These are phyloP conservation scores for Lobophora halterata DNA, from an alignment of 2,888 invertebrate genomes.

Conservation along the genomic window DNA sequence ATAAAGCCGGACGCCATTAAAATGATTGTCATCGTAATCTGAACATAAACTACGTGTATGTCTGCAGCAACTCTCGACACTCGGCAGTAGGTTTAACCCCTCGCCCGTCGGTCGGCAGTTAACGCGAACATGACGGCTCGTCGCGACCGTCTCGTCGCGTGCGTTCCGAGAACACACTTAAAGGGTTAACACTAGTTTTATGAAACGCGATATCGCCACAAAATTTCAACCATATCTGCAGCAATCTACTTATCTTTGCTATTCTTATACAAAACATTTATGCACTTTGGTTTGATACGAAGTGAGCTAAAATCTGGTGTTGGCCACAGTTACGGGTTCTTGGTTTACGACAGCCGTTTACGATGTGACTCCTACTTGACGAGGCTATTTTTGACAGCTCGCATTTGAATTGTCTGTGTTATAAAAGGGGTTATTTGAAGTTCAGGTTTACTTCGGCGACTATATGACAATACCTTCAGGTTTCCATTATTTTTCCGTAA, in stretches of 20 bases:
- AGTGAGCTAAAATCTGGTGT: too few relatives aligned
- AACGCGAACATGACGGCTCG: slow-evolving; percentile 8
- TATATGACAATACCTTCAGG: too few relatives aligned
- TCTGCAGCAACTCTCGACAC: slow-evolving; percentile 1
- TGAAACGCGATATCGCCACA: too few relatives aligned
- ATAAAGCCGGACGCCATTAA: neutral
- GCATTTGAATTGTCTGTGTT: slow-evolving; percentile 5
- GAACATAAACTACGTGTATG: slow-evolving; percentile 1
- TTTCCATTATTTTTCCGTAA: too few relatives aligned
- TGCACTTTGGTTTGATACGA: too few relatives aligned
- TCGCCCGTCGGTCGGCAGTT: slow-evolving; percentile 6
- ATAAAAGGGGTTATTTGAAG: neutral
- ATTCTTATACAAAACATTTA: too few relatives aligned
- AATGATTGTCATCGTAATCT: neutral
- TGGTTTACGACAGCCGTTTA: slow-evolving; percentile 17
- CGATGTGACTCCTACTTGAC: slow-evolving; percentile 17
- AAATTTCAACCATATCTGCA: too few relatives aligned
- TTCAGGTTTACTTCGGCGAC: too few relatives aligned
- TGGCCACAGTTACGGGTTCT: slow-evolving; percentile 7
- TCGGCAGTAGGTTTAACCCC: slow-evolving; percentile 4
- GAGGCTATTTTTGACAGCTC: slow-evolving; percentile 9
- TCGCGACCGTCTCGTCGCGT: neutral
- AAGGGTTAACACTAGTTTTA: too few relatives aligned
- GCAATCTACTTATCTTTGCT: too few relatives aligned
- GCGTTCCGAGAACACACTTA: slow-evolving; percentile 14